These are phyloP conservation scores for Microchirus variegatus DNA, from an alignment of 2,797 vertebrate genomes.

Conservation along the genomic window DNA sequence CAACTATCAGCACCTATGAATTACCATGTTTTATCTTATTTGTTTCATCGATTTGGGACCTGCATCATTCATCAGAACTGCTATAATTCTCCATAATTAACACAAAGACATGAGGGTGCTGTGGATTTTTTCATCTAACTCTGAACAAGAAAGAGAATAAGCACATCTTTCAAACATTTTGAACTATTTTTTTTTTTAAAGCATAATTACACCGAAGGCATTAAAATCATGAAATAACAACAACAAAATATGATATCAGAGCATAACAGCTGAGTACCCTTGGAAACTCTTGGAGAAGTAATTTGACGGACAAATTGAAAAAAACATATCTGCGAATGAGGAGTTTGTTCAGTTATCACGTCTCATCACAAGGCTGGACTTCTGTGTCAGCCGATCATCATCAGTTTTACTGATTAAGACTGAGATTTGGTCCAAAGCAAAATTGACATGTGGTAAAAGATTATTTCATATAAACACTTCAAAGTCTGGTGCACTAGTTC, in stretches of 20 bases:
- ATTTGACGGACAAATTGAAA: not conserved
- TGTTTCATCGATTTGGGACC: not conserved
- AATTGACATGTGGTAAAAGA: no score
- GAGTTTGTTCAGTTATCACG: not conserved
- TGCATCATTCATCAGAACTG: not conserved
- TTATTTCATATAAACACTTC: no score
- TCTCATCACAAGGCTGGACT: not conserved
- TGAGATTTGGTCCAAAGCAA: no score
- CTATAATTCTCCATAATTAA: not conserved
- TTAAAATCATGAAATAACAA: not conserved
- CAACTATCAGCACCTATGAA: not conserved
- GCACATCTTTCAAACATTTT: conserved; percentile 7
- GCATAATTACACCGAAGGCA: not conserved
- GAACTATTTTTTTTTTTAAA: conserved; percentile 4
- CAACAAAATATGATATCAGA: not conserved
- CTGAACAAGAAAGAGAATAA: not conserved
- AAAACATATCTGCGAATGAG: no score
- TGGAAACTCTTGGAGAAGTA: not conserved
- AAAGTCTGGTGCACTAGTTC: no score
- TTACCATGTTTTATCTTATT: not conserved
- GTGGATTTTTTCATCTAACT: conserved; percentile 2
- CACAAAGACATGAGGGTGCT: not conserved
- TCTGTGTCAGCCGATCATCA: no score
- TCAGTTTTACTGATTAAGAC: no score
- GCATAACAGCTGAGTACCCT: not conserved